These are phyloP conservation scores for Gallinago paraguaiae DNA, from an alignment of 2,113 vertebrate species.

Conservation along the genomic window DNA sequence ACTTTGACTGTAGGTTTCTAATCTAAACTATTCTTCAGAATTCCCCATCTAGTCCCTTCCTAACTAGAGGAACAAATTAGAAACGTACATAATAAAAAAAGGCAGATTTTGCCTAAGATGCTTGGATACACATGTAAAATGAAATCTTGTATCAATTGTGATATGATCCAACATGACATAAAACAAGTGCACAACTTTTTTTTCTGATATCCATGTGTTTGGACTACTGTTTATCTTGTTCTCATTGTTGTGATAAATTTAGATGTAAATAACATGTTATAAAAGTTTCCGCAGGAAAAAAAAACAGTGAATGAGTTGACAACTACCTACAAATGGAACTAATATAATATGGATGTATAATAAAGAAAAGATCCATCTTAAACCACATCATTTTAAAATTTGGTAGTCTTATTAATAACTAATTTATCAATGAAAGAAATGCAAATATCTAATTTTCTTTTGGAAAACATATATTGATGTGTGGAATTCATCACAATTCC, in stretches of 20 bases:
- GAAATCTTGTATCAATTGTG: not conserved
- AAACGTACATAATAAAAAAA: not conserved
- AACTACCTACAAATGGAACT: not conserved
- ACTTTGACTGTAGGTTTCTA: not conserved
- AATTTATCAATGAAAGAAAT: not conserved
- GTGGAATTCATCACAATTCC: not conserved
- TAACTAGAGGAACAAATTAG: not conserved
- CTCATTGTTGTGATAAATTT: not conserved
- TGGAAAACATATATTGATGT: not conserved
- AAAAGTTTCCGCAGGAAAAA: not conserved
- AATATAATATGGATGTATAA: not conserved
- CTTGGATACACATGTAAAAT: not conserved
- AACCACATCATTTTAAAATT: not conserved
- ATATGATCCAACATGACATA: not conserved
- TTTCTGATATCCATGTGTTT: not conserved
- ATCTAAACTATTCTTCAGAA: not conserved
- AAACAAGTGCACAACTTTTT: not conserved
- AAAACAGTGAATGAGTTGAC: not conserved
- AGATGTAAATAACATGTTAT: not conserved
- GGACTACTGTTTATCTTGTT: not conserved
- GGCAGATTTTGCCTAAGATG: not conserved
- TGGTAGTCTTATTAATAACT: not conserved
- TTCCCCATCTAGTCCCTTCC: not conserved
- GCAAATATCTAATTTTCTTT: not conserved
- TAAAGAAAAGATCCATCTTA: not conserved